These are phyloP conservation scores for Metacarcinus magister DNA, from an alignment of 2,888 invertebrate genomes.

Conservation along the genomic window DNA sequence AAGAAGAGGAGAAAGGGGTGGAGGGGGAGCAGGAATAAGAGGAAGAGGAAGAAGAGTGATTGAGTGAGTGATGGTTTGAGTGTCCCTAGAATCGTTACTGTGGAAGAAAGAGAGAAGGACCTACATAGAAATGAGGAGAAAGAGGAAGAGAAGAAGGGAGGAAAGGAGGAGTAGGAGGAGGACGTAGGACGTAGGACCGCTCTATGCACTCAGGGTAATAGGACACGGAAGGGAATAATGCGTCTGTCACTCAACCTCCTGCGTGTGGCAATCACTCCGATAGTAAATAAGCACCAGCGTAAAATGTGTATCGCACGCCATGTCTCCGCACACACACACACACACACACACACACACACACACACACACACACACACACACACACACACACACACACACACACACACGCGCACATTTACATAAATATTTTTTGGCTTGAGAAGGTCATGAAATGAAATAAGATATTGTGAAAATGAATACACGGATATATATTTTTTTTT, in stretches of 20 bases:
- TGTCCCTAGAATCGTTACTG: not conserved
- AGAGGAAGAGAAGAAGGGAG: not conserved
- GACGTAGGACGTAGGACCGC: not conserved
- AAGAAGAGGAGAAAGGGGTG: not conserved
- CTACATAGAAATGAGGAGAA: not conserved
- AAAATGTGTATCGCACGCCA: not conserved
- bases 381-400: slow-evolving; percentile 59
- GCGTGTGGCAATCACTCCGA: slow-evolving; percentile 9
- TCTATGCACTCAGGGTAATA: slow-evolving; percentile 37
- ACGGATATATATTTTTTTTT: no score
- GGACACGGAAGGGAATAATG: slow-evolving; percentile 32
- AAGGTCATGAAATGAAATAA: no score
- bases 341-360: slow-evolving; percentile 58
- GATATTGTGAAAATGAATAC: no score
- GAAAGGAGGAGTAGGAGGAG: not conserved
- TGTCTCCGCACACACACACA: not conserved
- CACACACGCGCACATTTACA: slow-evolving; percentile 49
- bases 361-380: slow-evolving; percentile 57
- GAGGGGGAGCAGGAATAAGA: not conserved
- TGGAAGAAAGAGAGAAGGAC: not conserved
- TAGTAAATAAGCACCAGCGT: not conserved
- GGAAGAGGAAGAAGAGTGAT: not conserved
- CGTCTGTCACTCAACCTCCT: not conserved
- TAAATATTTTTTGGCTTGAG: no score
- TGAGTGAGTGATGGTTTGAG: not conserved